Percentiles rank a stretch among this genome's conserved stretches.
These are phyloP conservation scores for Okamejei kenojei DNA, from an alignment of 2,797 vertebrate genomes.

Conservation along the genomic window DNA sequence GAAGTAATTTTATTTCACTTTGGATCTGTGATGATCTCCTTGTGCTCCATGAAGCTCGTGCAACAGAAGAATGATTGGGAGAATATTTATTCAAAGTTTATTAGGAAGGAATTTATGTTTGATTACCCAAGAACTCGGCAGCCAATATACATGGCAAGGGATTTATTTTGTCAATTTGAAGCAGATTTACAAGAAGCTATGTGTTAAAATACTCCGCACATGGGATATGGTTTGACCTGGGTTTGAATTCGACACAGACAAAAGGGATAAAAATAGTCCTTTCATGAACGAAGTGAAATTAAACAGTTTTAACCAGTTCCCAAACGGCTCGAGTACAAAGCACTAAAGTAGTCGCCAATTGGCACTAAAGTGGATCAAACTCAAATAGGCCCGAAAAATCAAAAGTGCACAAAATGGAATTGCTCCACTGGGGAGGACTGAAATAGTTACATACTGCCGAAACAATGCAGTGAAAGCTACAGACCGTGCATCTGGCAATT, in stretches of 20 bases:
- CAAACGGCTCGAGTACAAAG: neutral
- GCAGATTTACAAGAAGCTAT: constrained; percentile 33
- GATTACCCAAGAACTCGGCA: neutral
- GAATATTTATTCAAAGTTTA: constrained; percentile 9
- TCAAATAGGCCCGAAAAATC: constrained; percentile 12
- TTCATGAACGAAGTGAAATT: constrained; percentile 1
- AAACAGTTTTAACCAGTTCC: constrained; percentile 28
- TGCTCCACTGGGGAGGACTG: constrained; percentile 20
- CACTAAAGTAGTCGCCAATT: constrained; percentile 9
- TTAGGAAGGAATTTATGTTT: constrained; percentile 5
- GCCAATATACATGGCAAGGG: neutral
- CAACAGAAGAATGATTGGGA: neutral
- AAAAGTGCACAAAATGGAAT: constrained; percentile 9
- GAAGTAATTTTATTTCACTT: neutral
- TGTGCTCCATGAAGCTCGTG: neutral
- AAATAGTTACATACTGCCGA: constrained; percentile 28
- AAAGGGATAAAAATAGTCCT: constrained; percentile 17
- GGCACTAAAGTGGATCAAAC: neutral
- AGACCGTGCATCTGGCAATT: neutral
- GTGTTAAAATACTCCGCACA: constrained; percentile 15
- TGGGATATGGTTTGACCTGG: constrained; percentile 19
- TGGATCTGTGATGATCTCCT: neutral
- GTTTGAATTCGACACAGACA: constrained; percentile 26
- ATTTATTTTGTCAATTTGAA: constrained; percentile 24
- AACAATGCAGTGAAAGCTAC: constrained; percentile 16